A percentile compares a stretch with the other conserved stretches of the same genome.
Conservation (phyloP, 2,113 vertebrate genomes). For the Copsychus sechellarum region DNA sequence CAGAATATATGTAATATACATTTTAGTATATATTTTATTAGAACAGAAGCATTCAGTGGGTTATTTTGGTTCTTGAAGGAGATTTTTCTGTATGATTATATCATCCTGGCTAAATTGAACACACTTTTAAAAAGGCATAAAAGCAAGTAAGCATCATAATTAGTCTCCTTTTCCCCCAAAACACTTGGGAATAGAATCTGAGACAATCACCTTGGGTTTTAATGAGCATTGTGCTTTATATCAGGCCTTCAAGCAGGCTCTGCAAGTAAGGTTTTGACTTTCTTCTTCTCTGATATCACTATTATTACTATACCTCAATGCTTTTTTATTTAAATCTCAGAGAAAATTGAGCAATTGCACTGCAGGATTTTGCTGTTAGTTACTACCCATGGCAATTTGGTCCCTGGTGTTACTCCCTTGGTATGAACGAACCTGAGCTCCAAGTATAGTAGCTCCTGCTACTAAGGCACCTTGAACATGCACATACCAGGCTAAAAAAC, state of each 20-base stretch:
- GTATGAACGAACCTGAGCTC: not conserved
- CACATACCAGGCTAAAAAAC: not conserved
- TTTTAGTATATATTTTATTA: not conserved
- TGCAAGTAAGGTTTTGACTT: not conserved
- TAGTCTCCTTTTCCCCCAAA: not conserved
- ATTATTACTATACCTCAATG: not conserved
- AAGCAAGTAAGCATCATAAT: not conserved
- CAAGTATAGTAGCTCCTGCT: not conserved
- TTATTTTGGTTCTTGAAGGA: not conserved
- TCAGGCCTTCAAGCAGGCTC: not conserved
- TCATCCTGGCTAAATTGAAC: not conserved
- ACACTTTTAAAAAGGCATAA: not conserved
- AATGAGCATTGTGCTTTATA: not conserved
- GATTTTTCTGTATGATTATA: not conserved
- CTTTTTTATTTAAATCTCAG: not conserved
- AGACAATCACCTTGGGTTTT: not conserved
- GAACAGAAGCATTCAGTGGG: not conserved
- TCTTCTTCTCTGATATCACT: not conserved
- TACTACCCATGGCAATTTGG: not conserved
- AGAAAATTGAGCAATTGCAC: not conserved
- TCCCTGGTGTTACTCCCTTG: not conserved
- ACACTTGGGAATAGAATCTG: not conserved
- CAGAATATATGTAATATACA: not conserved
- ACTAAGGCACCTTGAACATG: not conserved
- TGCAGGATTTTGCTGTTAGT: not conserved